Conservation (phyloP, 2,113 vertebrate genomes). For the Ahaetulla prasina region DNA sequence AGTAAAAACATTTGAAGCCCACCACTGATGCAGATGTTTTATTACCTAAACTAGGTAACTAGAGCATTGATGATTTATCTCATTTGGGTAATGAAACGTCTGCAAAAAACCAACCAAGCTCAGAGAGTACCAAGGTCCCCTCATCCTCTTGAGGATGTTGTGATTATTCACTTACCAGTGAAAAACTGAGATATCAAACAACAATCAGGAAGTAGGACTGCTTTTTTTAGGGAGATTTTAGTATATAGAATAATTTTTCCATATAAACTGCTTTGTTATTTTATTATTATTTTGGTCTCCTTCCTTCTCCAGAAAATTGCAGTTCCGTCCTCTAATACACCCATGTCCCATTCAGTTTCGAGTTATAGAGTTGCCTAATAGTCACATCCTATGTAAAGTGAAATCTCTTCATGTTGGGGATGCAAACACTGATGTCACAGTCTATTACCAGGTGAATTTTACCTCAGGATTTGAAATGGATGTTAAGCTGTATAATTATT, state of each 20-base stretch:
- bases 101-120: not conserved
- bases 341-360: slow-evolving; percentile 81
- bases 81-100: not conserved
- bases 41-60: not conserved
- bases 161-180: not conserved
- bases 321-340: slow-evolving; percentile 70
- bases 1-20: too few species aligned
- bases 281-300: too few species aligned
- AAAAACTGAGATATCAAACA: not conserved
- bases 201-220: not conserved
- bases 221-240: not conserved
- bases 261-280: not conserved
- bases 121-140: not conserved
- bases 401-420: slow-evolving; percentile 83
- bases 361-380: slow-evolving; percentile 79
- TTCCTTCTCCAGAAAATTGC: slow-evolving; percentile 71
- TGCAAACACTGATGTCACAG: slow-evolving; percentile 85
- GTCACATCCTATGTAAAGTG: slow-evolving; percentile 81
- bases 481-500: not conserved
- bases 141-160: not conserved
- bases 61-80: not conserved
- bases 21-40: not conserved
- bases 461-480: fast-evolving
- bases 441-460: slow-evolving; percentile 79
- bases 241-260: not conserved